Conservation (phyloP, 2,113 vertebrate species). For the Triplophysa siluroides region DNA sequence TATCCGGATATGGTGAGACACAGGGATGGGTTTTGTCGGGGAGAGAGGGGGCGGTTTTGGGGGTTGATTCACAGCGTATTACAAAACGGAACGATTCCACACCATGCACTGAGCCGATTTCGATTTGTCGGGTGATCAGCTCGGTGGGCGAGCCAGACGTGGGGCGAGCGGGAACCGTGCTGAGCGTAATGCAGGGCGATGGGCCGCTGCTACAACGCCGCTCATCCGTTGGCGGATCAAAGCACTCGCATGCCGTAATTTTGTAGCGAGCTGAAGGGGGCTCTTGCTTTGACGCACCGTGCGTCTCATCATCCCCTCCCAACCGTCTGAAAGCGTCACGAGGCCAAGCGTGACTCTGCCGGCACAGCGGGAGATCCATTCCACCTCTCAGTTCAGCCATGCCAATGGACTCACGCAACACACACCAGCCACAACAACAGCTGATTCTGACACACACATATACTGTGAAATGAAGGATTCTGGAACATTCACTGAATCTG, state of each 20-base stretch:
- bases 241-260: constrained; percentile 62
- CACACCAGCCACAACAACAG: constrained; percentile 29
- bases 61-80: constrained; percentile 25
- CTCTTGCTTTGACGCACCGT: constrained; percentile 47
- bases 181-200: constrained; percentile 55
- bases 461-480: not conserved
- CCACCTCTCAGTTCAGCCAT: constrained; percentile 57
- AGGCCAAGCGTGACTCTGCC: constrained; percentile 63
- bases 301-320: constrained; percentile 53
- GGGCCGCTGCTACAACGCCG: constrained; percentile 52
- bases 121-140: constrained; percentile 62
- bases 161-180: constrained; percentile 43
- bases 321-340: constrained; percentile 64
- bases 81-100: constrained; percentile 43
- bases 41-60: constrained; percentile 27
- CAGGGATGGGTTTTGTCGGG: not conserved
- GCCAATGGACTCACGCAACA: constrained; percentile 46
- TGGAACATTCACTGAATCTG: constrained; percentile 18
- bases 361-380: constrained; percentile 57
- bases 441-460: not conserved
- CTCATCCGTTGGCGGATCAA: constrained; percentile 71
- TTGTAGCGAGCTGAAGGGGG: constrained; percentile 62
- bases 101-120: constrained; percentile 57
- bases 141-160: constrained; percentile 58
- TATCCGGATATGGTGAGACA: constrained; percentile 34